Evolutionary conservation across 2,888 invertebrate species (phyloP), one percentile per base, ranked within the genome.

Genomic region (Empis stercorea): DNA sequence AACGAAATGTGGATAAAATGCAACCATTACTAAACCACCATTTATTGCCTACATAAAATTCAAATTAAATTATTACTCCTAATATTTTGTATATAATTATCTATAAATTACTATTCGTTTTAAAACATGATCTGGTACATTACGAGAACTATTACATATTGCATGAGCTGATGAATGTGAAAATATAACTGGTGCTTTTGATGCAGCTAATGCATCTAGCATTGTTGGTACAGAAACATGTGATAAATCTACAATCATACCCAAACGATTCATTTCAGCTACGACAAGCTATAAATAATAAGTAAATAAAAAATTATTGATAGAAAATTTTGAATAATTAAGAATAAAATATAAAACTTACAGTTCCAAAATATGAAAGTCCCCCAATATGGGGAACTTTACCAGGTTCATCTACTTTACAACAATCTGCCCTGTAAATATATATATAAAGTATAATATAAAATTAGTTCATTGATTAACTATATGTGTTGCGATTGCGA

Each of bases 251-350:
- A 89, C 84, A 65, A 89, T 76, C 86, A 89, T 89, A 23, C 89
- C 88, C 54, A 89, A 72, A 1, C 88, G 79, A 71, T 89, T 89
- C 88, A 89, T 88, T 73, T 89, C 89, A 59, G 79, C 79, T 44
- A 88, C 80, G 52, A 88, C 81, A 54, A 79, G 75, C 83, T 83
- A 65, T 47, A 65, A 63, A 34, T 38, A 10, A 30, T 23, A 27
- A 39, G 9, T 30, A 23, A 32, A 40, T 13, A 48, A 27, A 30
- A 45, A 42, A 32, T 10, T 38, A 27, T 6, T n/a, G n/a, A n/a
- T n/a, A n/a, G n/a, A n/a, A n/a, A n/a, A n/a, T n/a, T n/a, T n/a
- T n/a, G n/a, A n/a, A n/a, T n/a, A n/a, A n/a, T n/a, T n/a, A n/a
- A n/a, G n/a, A n/a, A n/a, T n/a, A n/a, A n/a, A n/a, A 34, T 20